Evolutionary conservation across 2,888 invertebrate genomes (phyloP).

Genomic region (Eristalinus sepulchralis): DNA sequence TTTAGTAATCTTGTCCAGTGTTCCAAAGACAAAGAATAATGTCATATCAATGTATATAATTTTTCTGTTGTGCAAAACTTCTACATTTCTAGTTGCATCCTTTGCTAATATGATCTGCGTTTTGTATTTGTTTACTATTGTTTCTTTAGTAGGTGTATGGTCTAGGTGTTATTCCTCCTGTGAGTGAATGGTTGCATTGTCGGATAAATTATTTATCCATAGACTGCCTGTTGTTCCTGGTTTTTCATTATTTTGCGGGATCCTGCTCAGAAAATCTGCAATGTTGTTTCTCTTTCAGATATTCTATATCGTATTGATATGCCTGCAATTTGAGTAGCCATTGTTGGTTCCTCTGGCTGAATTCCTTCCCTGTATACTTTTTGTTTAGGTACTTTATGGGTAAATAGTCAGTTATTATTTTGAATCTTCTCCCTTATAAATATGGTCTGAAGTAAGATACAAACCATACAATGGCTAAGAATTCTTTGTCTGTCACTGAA

Average conservation of each 20-base stretch:
- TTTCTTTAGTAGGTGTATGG: not conserved
- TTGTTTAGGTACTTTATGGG: too few species aligned
- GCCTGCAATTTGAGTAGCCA: not conserved
- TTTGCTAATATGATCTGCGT: not conserved
- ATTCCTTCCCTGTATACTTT: too few species aligned
- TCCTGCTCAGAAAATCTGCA: not conserved
- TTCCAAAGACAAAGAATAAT: not conserved
- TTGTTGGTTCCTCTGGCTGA: too few species aligned
- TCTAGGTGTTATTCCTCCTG: not conserved
- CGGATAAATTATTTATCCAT: conserved; percentile 1
- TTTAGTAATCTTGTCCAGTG: conserved; percentile 13
- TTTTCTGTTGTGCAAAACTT: not conserved
- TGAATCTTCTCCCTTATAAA: too few species aligned
- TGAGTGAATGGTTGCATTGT: conserved; percentile 7
- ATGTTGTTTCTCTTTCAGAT: conserved; percentile 3
- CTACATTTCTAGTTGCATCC: too few species aligned
- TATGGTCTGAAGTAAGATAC: too few species aligned
- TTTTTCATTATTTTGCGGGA: not conserved
- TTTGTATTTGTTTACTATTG: conserved; percentile 6
- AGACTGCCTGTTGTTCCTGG: not conserved
- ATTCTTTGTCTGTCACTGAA: too few species aligned
- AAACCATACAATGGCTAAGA: too few species aligned
- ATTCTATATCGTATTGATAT: not conserved
- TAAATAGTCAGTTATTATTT: too few species aligned
- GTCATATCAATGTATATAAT: conserved; percentile 11